Percentiles rank a stretch among this genome's conserved stretches.
phyloP scores from a whole-genome alignment of 2,888 invertebrate genomes.

The Anodontia alba region DNA sequence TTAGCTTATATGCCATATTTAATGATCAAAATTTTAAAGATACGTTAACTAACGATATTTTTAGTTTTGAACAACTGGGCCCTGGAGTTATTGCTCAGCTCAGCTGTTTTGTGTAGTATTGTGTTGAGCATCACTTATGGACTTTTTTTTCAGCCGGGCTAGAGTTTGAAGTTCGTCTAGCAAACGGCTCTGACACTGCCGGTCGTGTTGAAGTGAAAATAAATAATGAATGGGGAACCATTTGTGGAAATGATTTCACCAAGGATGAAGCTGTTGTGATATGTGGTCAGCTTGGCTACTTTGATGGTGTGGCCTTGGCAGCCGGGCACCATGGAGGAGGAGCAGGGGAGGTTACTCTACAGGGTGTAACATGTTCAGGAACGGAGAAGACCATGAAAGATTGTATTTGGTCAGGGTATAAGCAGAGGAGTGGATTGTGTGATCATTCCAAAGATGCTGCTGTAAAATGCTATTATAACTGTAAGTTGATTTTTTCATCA shows the following conservation, averaged over 20 bases:
- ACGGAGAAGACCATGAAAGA: slow-evolving; percentile 40
- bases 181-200: slow-evolving; percentile 46
- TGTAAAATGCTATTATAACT: slow-evolving; percentile 56
- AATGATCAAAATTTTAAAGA: too few relatives aligned
- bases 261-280: slow-evolving; percentile 88
- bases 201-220: slow-evolving; percentile 65
- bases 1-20: too few relatives aligned
- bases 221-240: slow-evolving; percentile 88
- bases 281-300: slow-evolving; percentile 89
- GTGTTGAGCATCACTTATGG: too few relatives aligned
- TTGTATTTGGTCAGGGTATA: slow-evolving; percentile 57
- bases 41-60: too few relatives aligned
- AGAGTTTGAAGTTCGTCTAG: slow-evolving; percentile 52
- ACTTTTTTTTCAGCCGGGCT: slow-evolving; percentile 25
- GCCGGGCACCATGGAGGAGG: slow-evolving; percentile 45
- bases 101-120: too few relatives aligned
- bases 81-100: too few relatives aligned
- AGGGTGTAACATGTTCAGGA: slow-evolving; percentile 38
- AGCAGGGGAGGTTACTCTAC: slow-evolving; percentile 34
- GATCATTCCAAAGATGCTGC: slow-evolving; percentile 50
- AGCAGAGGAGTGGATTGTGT: slow-evolving; percentile 23
- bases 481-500: slow-evolving; percentile 42
- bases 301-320: slow-evolving; percentile 54
- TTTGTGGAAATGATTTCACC: slow-evolving; percentile 91
- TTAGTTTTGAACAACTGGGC: too few relatives aligned